These are phyloP conservation scores for Microcaecilia unicolor DNA, from an alignment of 2,797 vertebrate species.

Conservation along the genomic window DNA sequence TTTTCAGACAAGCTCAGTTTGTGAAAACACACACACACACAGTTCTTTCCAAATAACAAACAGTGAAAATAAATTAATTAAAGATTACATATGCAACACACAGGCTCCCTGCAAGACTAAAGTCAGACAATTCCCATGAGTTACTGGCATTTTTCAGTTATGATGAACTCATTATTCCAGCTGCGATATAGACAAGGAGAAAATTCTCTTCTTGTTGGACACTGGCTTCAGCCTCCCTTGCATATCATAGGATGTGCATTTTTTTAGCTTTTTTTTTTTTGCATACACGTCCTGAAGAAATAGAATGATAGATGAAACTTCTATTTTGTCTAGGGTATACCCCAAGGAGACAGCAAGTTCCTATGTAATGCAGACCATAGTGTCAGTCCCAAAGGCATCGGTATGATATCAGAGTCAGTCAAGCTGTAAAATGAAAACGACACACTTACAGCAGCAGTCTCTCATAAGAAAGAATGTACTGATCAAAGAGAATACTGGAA, in stretches of 20 bases:
- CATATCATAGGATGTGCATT: background rate
- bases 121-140: too few species aligned
- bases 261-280: background rate
- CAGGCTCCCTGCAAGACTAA: too few species aligned
- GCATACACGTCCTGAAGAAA: background rate
- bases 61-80: too few species aligned
- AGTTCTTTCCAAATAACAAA: too few species aligned
- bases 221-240: too few species aligned
- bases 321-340: conserved; percentile 55
- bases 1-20: too few species aligned
- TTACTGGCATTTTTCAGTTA: too few species aligned
- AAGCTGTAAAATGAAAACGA: conserved; percentile 30
- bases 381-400: conserved; percentile 14
- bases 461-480: conserved; percentile 4
- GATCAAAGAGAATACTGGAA: conserved; percentile 26
- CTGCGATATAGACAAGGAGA: too few species aligned
- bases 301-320: conserved; percentile 30
- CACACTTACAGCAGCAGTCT: conserved; percentile 8
- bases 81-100: too few species aligned
- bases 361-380: background rate
- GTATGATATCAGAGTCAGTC: conserved; percentile 13
- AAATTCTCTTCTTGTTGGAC: too few species aligned
- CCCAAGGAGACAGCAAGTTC: conserved; percentile 34
- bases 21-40: too few species aligned
- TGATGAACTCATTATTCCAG: too few species aligned